Base-by-base conservation (phyloP, 2,113 vertebrate species). In the Cyprinodon brontotheroides region DNA sequence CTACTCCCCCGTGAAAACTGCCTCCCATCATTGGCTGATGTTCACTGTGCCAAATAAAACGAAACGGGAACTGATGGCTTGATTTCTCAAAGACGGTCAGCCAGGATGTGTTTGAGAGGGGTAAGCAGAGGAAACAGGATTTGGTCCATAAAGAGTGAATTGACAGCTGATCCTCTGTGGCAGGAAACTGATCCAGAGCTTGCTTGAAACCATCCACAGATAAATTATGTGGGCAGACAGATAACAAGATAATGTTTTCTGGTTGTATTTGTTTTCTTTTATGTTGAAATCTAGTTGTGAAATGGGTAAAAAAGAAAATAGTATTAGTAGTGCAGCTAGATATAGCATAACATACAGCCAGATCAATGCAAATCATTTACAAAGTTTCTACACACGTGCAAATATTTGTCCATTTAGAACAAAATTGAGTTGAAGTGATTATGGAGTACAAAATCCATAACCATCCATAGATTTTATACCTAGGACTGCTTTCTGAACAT, bases 21-120 rank as follows among this genome's bases (percentile, higher is more conserved):
- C 39, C 43, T 15, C 50, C 61, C 59, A 61, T 64, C 72, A 87
- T 80, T 79, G 78, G 82, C 67, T 73, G 67, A 74, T 36, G 43
- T 12, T 68, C 8, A 14, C 22, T 61, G 74, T 50, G 20, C 61
- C 57, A 70, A 38, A 82, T 61, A 39, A 40, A 75, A 43, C 17
- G 3, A 75, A 68, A 73, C n/a, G 71, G 72, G 70, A 14, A 65
- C 78, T 67, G 53, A 43, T 40, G 70, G 63, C 45, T 20, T 47
- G 45, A 73, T 75, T 83, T 68, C 50, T 78, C 61, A 37, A n/a
- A 68, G 37, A 47, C 37, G 47, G 63, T 61, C 36, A 68, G 48
- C 43, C 36, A 29, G 43, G 71, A 70, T 61, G 13, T 39, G 12
- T 50, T 47, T 11, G 43, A 60, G 29, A 17, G 48, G 47, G 20